These are phyloP conservation scores for Diarsia mendica DNA, from an alignment of 2,888 invertebrate species.

Conservation along the genomic window DNA sequence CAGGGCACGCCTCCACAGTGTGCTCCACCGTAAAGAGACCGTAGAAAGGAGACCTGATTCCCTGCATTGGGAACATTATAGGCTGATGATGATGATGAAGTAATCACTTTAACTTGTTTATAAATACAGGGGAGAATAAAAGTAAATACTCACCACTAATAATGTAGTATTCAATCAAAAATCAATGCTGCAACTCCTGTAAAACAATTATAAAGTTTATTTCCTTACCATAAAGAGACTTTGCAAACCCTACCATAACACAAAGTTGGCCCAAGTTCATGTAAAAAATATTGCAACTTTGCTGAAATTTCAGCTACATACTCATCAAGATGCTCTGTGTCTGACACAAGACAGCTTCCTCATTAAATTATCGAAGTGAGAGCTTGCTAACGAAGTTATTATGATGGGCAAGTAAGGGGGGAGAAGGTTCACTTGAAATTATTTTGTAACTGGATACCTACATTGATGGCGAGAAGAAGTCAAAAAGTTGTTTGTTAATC, in stretches of 20 bases:
- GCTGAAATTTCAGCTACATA: conserved; percentile 39
- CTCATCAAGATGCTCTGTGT: conserved; percentile 47
- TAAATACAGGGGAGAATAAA: too few species aligned
- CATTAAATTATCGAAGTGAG: conserved; percentile 77
- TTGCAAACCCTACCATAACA: neutral
- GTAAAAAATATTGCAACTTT: conserved; percentile 43
- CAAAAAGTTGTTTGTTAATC: neutral
- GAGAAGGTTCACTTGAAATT: conserved; percentile 24
- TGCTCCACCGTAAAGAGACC: too few species aligned
- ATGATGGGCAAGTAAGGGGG: conserved; percentile 20
- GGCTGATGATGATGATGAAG: too few species aligned
- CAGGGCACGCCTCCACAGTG: too few species aligned
- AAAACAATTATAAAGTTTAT: neutral
- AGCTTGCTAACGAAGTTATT: conserved; percentile 78
- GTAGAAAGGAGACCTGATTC: too few species aligned
- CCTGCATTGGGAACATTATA: too few species aligned
- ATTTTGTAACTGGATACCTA: neutral
- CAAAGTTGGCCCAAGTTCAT: conserved; percentile 9
- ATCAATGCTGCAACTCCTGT: too few species aligned
- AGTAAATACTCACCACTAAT: neutral
- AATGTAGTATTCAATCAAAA: neutral
- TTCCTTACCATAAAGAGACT: neutral
- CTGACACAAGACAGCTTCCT: conserved; percentile 60
- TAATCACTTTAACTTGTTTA: too few species aligned
- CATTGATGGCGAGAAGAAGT: neutral